Conservation (phyloP, 1,140 invertebrate genomes). For the Schmidtea mediterranea region DNA sequence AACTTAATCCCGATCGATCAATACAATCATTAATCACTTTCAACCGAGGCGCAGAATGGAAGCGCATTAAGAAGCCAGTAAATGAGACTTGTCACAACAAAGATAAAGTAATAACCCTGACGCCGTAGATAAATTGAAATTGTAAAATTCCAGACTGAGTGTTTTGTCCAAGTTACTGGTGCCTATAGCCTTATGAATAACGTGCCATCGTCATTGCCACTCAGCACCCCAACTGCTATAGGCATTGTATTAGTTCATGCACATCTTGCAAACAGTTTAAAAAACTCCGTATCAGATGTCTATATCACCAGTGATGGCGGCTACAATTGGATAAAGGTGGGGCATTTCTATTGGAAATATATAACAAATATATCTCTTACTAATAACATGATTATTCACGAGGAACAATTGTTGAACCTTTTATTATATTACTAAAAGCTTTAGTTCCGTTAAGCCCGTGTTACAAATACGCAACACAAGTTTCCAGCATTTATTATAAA, state of each 20-base stretch:
- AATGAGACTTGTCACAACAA: constrained; percentile 12
- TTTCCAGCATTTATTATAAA: no score
- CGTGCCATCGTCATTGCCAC: neutral
- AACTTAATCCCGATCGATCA: constrained; percentile 18
- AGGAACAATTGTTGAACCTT: no score
- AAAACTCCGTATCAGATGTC: constrained; percentile 19
- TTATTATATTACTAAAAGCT: no score
- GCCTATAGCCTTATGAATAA: neutral
- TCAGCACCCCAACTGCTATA: neutral
- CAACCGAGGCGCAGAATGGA: constrained; percentile 21
- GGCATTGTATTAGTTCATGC: constrained; percentile 10
- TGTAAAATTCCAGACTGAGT: neutral
- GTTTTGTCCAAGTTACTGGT: neutral
- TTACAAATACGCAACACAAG: no score
- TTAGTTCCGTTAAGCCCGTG: no score
- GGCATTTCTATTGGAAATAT: no score
- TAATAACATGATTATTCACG: no score
- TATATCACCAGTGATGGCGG: constrained; percentile 24
- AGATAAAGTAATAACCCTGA: constrained; percentile 10
- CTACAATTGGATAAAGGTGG: constrained; percentile 21
- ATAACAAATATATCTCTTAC: no score
- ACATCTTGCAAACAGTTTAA: constrained; percentile 21
- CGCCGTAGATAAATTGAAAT: no score
- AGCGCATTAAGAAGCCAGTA: constrained; percentile 13
- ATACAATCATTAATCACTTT: constrained; percentile 22